Evolutionary conservation across 2,113 vertebrate genomes (phyloP).

Genomic region (Sinocyclocheilus maitianheensis): DNA sequence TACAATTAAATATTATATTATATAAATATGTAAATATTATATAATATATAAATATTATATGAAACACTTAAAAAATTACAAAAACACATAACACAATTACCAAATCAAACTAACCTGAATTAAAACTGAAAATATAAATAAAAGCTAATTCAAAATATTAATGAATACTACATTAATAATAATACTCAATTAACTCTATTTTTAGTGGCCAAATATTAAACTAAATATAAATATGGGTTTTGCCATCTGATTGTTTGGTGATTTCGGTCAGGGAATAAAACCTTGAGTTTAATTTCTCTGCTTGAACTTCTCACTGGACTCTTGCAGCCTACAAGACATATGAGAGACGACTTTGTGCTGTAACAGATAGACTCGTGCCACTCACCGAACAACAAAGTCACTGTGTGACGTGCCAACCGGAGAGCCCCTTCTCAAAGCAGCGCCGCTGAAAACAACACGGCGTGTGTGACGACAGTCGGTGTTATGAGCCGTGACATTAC

Average conservation of each 20-base stretch:
- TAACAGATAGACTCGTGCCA: slow-evolving; percentile 48
- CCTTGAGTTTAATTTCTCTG: slow-evolving; percentile 41
- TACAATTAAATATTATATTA: too few relatives aligned
- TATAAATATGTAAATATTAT: too few relatives aligned
- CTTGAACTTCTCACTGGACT: slow-evolving; percentile 30
- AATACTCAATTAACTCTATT: too few relatives aligned
- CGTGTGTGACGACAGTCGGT: slow-evolving; percentile 33
- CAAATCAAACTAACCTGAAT: too few relatives aligned
- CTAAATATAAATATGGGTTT: not conserved
- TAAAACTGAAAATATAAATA: too few relatives aligned
- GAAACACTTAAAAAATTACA: too few relatives aligned
- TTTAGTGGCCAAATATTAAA: not conserved
- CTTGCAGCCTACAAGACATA: slow-evolving; percentile 38
- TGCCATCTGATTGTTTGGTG: not conserved
- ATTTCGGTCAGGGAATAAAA: not conserved
- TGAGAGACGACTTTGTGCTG: slow-evolving; percentile 40
- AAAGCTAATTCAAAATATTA: too few relatives aligned
- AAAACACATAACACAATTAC: too few relatives aligned
- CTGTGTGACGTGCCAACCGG: slow-evolving; percentile 47
- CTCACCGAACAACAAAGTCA: slow-evolving; percentile 43
- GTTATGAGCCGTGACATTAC: slow-evolving; percentile 40
- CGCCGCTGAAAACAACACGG: slow-evolving; percentile 38
- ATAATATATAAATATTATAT: too few relatives aligned
- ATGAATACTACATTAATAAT: too few relatives aligned
- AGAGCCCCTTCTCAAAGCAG: slow-evolving; percentile 42